Evolutionary conservation across 2,888 invertebrate genomes (phyloP).

Genomic region (Willowsia nigromaculata): DNA sequence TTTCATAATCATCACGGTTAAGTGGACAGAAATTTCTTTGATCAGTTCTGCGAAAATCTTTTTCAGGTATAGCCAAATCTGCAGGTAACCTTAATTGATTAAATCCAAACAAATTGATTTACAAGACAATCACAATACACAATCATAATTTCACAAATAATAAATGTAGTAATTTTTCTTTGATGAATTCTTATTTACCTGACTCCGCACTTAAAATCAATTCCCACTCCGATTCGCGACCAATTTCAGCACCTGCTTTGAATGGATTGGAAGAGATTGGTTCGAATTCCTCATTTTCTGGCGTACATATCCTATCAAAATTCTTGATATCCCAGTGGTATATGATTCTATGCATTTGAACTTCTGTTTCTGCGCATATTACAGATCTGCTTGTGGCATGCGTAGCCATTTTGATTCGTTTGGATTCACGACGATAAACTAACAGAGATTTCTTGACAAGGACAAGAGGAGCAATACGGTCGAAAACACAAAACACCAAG

Average conservation of each 20-base stretch:
- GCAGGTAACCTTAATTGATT: slow-evolving; percentile 58
- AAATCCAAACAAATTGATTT: not conserved
- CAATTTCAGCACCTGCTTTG: slow-evolving; percentile 72
- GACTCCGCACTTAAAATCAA: slow-evolving; percentile 60
- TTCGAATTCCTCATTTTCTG: slow-evolving; percentile 71
- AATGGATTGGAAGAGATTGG: slow-evolving; percentile 72
- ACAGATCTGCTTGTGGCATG: slow-evolving; percentile 68
- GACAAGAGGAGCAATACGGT: not conserved
- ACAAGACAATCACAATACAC: too few species aligned
- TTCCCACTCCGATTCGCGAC: slow-evolving; percentile 73
- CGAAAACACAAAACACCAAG: not conserved
- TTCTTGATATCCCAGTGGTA: slow-evolving; percentile 75
- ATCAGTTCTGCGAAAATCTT: slow-evolving; percentile 63
- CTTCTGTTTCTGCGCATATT: slow-evolving; percentile 70
- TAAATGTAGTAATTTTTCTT: not conserved
- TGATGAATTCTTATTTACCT: too few species aligned
- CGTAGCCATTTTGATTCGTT: slow-evolving; percentile 17
- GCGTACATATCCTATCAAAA: slow-evolving; percentile 73
- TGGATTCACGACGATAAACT: not conserved
- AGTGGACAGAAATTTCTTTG: slow-evolving; percentile 64
- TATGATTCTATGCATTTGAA: slow-evolving; percentile 71
- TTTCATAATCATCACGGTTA: slow-evolving; percentile 71
- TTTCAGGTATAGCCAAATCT: slow-evolving; percentile 72
- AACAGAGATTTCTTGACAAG: not conserved
- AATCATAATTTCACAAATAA: too few species aligned